Base-by-base conservation (phyloP, 2,888 invertebrate genomes). In the Rambutsinella grinnellia region DNA sequence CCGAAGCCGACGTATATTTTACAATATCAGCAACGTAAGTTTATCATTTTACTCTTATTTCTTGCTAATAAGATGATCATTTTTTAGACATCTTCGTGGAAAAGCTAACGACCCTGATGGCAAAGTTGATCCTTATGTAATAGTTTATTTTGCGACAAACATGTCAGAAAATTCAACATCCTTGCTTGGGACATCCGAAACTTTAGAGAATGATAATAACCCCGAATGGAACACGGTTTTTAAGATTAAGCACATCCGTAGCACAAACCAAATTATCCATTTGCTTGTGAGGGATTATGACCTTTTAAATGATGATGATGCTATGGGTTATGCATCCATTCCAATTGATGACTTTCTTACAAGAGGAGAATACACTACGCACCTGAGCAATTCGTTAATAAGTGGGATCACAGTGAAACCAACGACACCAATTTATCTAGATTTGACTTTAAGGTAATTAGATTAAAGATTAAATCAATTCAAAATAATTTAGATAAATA, bases 211-310 rank as follows among this genome's bases (percentile, higher is more conserved):
- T 60, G 57, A 76, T 19, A 66, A 71, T 21, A 79, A 79, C 49
- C 81, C 81, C 3, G 26, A 15, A 3, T 81, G 79, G 77, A 68
- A 28, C 15, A 81, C 76, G 72, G 81, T 81, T 51, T 81, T 81
- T 27, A 70, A 66, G 71, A 60, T 81, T 13, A 63, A 24, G 15
- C 71, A 75, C 36, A 57, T 26, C 21, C 75, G 56, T 26, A 71
- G 77, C 26, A 68, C 75, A 15, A 61, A 77, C 21, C 79, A 78
- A 71, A 71, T 77, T 60, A 0, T 80, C 24, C 77, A 62, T 58
- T 60, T 80, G 49, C 76, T 79, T 71, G 76, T 80, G 8, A 60
- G 80, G 27, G 80, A 80, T 44, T 76, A 80, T 54, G 80, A 80
- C 36, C 80, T 78, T n/a, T 19, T 78, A 46, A 79, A 80, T 70